Base-by-base conservation (phyloP, 2,797 vertebrate species). In the Notamacropus eugenii region DNA sequence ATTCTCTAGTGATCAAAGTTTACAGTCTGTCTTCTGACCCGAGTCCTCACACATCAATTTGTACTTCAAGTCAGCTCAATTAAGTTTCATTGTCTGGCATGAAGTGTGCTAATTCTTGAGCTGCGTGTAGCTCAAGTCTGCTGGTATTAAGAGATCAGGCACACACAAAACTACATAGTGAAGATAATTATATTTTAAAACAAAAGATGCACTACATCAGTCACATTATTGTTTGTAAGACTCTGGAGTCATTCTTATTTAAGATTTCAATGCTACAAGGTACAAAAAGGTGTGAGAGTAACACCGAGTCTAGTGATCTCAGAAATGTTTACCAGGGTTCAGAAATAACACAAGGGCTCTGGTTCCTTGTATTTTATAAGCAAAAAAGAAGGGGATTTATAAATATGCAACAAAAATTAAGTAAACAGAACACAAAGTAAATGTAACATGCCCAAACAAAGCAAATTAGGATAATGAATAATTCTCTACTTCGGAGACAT, bases 381-480 rank as follows among this genome's bases (percentile, higher is more conserved):
- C 19, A 46, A 82, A 82, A 82, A 22, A 82, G 10, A 82, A 82
- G 22, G 40, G 22, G n/a, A 46, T 82, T 82, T 46, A 74, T 40
- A 82, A 82, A 46, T 40, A 82, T 46, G 22, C 62, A 97, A 95
- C 0, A 96, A 50, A 93, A 96, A 94, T 31, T 87, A 96, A 92
- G 28, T 91, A 54, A 82, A 95, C 92, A 54, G 24, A 96, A 94
- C 55, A 52, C 91, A 94, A 96, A 96, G 90, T 96, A 58, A 96
- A 91, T 87, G 93, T 93, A 56, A 95, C 57, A 95, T 46, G 92
- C 27, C 92, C 14, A 27, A 97, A 95, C 62, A 95, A 6, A 95
- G 46, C 87, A 95, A 95, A 95, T 93, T 95, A 92, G 95, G 24
- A 95, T 58, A 94, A 54, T 96, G 94, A 96, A 54, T 55, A 92